phyloP scores from a whole-genome alignment of 2,888 invertebrate genomes.

The Oscheius sp. region DNA sequence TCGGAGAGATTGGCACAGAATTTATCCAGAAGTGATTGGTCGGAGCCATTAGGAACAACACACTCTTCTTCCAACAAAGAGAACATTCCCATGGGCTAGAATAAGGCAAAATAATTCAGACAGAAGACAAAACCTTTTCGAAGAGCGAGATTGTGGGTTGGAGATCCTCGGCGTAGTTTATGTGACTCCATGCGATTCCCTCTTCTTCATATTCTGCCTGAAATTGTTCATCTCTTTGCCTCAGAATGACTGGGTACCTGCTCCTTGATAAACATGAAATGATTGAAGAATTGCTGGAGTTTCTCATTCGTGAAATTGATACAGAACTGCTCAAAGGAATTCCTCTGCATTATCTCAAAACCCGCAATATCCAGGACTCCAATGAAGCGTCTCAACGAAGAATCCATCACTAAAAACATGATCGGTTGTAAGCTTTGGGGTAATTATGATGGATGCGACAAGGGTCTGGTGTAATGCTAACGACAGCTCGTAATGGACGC shows the following conservation, averaged over 20 bases:
- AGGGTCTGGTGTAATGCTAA: not conserved
- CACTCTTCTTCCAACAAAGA: slow-evolving; percentile 69
- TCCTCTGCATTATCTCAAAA: slow-evolving; percentile 65
- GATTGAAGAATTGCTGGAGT: slow-evolving; percentile 69
- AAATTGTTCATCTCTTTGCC: not conserved
- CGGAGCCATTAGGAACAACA: slow-evolving; percentile 68
- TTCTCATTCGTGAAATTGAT: slow-evolving; percentile 70
- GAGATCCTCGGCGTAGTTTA: slow-evolving; percentile 79
- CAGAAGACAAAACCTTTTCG: slow-evolving; percentile 52
- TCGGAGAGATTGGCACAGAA: slow-evolving; percentile 47
- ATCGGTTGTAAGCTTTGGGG: not conserved
- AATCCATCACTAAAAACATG: slow-evolving; percentile 10
- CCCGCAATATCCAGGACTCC: slow-evolving; percentile 69
- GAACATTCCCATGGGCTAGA: slow-evolving; percentile 66
- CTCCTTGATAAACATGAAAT: slow-evolving; percentile 66
- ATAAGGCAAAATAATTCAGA: not conserved
- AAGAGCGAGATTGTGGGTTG: slow-evolving; percentile 67
- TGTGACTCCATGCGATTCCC: slow-evolving; percentile 79
- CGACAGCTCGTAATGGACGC: slow-evolving; percentile 7
- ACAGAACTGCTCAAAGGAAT: slow-evolving; percentile 69
- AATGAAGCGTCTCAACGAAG: slow-evolving; percentile 45
- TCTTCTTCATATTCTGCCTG: slow-evolving; percentile 66
- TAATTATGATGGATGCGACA: slow-evolving; percentile 21
- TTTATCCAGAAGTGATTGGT: slow-evolving; percentile 62
- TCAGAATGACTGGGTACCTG: not conserved